These are phyloP conservation scores for Chiloscyllium punctatum DNA, from an alignment of 2,797 vertebrate genomes.

Conservation along the genomic window DNA sequence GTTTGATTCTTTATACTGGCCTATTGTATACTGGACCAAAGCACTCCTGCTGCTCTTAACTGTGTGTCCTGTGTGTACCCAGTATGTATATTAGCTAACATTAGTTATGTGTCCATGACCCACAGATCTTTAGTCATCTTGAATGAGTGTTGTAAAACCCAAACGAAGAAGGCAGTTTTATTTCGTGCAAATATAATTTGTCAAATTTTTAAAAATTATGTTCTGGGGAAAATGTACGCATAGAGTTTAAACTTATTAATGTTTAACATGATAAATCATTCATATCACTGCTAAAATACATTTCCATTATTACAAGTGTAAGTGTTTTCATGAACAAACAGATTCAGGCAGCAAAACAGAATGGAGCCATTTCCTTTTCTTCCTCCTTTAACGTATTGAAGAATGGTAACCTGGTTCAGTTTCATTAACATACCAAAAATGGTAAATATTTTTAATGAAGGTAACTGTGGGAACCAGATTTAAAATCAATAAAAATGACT, in stretches of 20 bases:
- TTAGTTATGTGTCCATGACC: not conserved
- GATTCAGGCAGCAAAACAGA: not conserved
- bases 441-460: not conserved
- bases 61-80: not conserved
- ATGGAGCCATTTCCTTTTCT: not conserved
- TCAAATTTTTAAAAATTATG: not conserved
- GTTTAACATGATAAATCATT: not conserved
- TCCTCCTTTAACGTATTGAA: not conserved
- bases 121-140: not conserved
- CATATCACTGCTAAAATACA: not conserved
- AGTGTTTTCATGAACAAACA: not conserved
- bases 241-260: not conserved
- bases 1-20: not conserved
- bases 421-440: not conserved
- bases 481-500: not conserved
- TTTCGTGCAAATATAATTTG: not conserved
- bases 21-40: not conserved
- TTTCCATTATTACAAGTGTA: not conserved
- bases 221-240: not conserved
- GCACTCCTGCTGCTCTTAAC: slow-evolving; percentile 19
- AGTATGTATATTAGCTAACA: not conserved
- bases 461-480: not conserved
- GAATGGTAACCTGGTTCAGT: not conserved
- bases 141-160: not conserved
- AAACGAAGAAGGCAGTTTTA: not conserved